Evolutionary conservation across 1,140 invertebrate species (phyloP), one percentile per base, ranked within the genome.

Genomic region (Wiebesia pumilae): DNA sequence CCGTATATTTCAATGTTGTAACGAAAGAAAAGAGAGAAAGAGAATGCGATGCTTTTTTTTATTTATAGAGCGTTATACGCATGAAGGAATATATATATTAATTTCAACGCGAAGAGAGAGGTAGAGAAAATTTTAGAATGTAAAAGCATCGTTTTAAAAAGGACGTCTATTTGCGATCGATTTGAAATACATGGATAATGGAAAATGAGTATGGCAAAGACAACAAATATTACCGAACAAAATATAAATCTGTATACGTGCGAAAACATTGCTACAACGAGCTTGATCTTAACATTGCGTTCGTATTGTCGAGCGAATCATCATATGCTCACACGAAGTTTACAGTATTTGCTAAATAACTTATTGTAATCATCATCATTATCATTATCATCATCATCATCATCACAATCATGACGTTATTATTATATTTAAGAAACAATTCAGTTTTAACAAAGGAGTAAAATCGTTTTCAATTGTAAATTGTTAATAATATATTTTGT

Each of bases 401-500:
- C 81, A 58, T 62, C 43, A 85, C 73, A 62, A 85, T 73, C 43
- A 80, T 80, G 54, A 67, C 71, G 71, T 71, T 85, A 85, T 69
- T 71, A 81, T 81, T 81, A 85, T 83, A 30, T 83, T 62, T 65
- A 71, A 35, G 35, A 80, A 71, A 84, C 65, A 35, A 87, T 83
- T 86, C 19, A 51, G 35, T 78, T 86, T 87, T 87, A 83, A 78
- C 73, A 86, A 83, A 40, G 24, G 69, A 78, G 77, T 83, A 81
- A 81, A 33, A 40, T 47, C 85, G 73, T 87, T 87, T 83, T 83
- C 27, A 27, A 87, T 87, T 87, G 81, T 87, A 87, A 33, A 83
- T 83, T 83, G 71, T 87, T 65, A 65, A 87, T 78, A 87, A 87
- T 87, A 87, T 87, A 83, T 87, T 87, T 83, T 87, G 38, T 83